Conservation (phyloP, 30 jellyfish, hydroid and myxozoan genomes). For the Mastigias papua region DNA sequence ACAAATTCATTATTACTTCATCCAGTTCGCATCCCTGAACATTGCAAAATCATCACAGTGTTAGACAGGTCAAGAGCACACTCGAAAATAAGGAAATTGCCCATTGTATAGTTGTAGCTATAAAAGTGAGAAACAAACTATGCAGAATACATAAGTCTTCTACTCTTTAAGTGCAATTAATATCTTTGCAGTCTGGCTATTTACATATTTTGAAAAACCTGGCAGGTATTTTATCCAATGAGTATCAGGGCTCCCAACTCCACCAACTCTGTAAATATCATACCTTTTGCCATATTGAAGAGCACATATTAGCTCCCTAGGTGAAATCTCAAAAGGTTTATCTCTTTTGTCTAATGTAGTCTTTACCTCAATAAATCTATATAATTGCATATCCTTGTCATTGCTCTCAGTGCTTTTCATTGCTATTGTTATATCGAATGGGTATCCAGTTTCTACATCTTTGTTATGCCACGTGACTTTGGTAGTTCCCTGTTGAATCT, state of each 20-base stretch:
- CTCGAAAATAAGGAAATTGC: no score
- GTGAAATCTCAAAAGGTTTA: conserved; percentile 83
- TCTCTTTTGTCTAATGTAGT: conserved; percentile 51
- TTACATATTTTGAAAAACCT: conserved; percentile 57
- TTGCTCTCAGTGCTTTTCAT: background rate
- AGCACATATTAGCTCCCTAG: conserved; percentile 73
- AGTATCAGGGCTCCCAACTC: conserved; percentile 12
- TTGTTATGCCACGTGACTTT: conserved; percentile 77
- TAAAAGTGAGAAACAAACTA: no score
- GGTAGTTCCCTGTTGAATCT: background rate
- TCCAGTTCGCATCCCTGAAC: no score
- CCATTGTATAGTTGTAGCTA: no score
- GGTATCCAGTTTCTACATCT: conserved; percentile 53
- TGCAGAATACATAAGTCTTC: background rate
- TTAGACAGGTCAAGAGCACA: no score
- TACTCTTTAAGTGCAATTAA: background rate
- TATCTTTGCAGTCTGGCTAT: conserved; percentile 51
- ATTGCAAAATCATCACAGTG: no score
- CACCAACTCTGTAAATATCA: conserved; percentile 83
- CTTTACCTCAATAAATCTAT: conserved; percentile 84
- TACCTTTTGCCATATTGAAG: conserved; percentile 28
- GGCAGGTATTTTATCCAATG: conserved; percentile 55
- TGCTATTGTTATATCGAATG: conserved; percentile 68
- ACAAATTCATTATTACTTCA: no score
- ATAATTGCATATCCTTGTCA: background rate